Percentiles rank a stretch among this genome's conserved stretches.
phyloP scores from a whole-genome alignment of 2,797 vertebrate species.

The Phoeniculus purpureus region DNA sequence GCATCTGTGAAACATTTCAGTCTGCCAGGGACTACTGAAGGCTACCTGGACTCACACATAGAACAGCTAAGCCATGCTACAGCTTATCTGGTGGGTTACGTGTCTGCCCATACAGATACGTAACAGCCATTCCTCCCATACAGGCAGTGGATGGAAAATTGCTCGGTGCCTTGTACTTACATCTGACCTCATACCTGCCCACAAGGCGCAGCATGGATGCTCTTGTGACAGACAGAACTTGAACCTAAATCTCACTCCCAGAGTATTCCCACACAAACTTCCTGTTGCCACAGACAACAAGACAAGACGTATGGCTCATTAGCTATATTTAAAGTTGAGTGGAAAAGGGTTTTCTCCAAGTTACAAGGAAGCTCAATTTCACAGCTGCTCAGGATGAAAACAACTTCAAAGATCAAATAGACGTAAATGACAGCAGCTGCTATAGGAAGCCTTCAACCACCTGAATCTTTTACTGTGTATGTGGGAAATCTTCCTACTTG shows the following conservation, averaged over 20 bases:
- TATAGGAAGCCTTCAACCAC: not conserved
- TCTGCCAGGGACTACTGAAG: not conserved
- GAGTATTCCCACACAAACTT: not conserved
- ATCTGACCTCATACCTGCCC: not conserved
- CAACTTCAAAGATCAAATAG: not conserved
- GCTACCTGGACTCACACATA: not conserved
- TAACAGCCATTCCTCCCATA: not conserved
- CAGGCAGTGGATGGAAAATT: not conserved
- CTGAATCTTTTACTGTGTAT: not conserved
- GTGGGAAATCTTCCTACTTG: not conserved
- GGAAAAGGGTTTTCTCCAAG: not conserved
- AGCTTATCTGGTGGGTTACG: not conserved
- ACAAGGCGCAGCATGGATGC: not conserved
- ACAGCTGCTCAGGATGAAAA: not conserved
- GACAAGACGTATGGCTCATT: not conserved
- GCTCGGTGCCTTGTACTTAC: not conserved
- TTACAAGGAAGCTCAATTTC: not conserved
- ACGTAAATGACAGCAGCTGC: not conserved
- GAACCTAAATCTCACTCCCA: not conserved
- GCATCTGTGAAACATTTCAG: not conserved
- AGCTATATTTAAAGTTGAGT: not conserved
- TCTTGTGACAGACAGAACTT: not conserved
- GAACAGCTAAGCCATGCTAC: not conserved
- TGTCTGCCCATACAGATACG: not conserved
- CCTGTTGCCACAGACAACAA: rapidly evolving